phyloP scores from a whole-genome alignment of 2,888 invertebrate genomes.

The Tachina grossa region DNA sequence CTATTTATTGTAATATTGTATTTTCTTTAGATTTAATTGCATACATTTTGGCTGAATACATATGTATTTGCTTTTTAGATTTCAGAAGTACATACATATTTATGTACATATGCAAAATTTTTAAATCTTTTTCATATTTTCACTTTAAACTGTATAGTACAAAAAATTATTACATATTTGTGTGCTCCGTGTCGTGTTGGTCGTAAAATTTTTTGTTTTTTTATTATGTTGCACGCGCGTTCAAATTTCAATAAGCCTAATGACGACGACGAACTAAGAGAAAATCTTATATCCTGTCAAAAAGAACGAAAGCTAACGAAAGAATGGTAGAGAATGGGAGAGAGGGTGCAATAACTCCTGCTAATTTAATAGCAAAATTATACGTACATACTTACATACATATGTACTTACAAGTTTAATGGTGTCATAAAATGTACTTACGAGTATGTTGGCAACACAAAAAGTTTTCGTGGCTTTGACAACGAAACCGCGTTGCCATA shows the following conservation, averaged over 20 bases:
- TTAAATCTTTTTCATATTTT: conserved; percentile 44
- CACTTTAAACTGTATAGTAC: conserved; percentile 51
- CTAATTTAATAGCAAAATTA: conserved; percentile 1
- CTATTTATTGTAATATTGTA: conserved; percentile 16
- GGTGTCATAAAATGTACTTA: no score
- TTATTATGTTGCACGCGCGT: conserved; percentile 77
- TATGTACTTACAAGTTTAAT: background rate
- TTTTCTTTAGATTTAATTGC: conserved; percentile 32
- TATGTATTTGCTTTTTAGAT: conserved; percentile 27
- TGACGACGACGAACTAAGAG: conserved; percentile 65
- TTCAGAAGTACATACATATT: background rate
- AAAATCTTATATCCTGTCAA: conserved; percentile 73
- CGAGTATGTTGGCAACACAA: conserved; percentile 13
- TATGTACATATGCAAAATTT: background rate
- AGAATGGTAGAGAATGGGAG: background rate
- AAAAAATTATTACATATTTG: conserved; percentile 48
- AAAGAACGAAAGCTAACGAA: conserved; percentile 42
- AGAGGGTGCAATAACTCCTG: background rate
- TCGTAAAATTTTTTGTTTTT: conserved; percentile 57
- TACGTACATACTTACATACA: background rate
- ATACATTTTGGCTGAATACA: conserved; percentile 34
- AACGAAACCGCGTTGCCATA: conserved; percentile 1
- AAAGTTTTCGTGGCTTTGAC: background rate
- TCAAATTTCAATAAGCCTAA: conserved; percentile 74
- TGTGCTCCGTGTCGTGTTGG: conserved; percentile 52